These are phyloP conservation scores for Coreoperca whiteheadi DNA, from an alignment of 2,113 vertebrate species.

Conservation along the genomic window DNA sequence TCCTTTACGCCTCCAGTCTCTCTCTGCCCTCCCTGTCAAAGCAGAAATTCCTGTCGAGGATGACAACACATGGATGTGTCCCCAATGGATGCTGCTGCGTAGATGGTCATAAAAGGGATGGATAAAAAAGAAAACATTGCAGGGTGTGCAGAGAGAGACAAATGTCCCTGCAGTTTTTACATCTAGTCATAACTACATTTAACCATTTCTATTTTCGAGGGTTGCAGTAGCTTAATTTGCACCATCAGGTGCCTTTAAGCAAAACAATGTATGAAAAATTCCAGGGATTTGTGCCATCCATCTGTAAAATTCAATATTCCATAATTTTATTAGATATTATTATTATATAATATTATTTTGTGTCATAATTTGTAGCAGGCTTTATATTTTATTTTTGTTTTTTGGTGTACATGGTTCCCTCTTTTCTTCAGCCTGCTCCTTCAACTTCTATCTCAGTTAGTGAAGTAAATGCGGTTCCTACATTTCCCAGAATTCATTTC, in stretches of 20 bases:
- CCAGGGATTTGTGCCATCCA: not conserved
- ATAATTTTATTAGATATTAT: too few relatives aligned
- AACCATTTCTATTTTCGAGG: not conserved
- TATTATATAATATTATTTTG: too few relatives aligned
- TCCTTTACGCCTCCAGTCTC: not conserved
- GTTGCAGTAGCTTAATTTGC: not conserved
- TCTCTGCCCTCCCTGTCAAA: slow-evolving; percentile 35
- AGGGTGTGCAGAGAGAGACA: not conserved
- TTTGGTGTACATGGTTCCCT: not conserved
- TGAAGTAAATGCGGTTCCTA: not conserved
- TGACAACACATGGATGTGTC: slow-evolving; percentile 48
- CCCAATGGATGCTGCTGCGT: slow-evolving; percentile 25
- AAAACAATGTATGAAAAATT: not conserved
- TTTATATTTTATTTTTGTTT: not conserved
- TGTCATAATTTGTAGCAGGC: not conserved
- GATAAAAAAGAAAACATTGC: not conserved
- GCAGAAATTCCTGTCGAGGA: slow-evolving; percentile 27
- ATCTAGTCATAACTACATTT: not conserved
- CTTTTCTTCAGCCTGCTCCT: not conserved
- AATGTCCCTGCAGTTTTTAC: not conserved
- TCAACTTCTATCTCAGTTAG: not conserved
- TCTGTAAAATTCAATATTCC: not conserved
- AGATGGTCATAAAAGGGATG: slow-evolving; percentile 13
- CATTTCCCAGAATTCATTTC: not conserved
- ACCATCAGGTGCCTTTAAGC: not conserved